Percentiles rank a stretch among this genome's conserved stretches.
Evolutionary conservation across 2,797 vertebrate species (phyloP).

Genomic region (Neomorphus geoffroyi): DNA sequence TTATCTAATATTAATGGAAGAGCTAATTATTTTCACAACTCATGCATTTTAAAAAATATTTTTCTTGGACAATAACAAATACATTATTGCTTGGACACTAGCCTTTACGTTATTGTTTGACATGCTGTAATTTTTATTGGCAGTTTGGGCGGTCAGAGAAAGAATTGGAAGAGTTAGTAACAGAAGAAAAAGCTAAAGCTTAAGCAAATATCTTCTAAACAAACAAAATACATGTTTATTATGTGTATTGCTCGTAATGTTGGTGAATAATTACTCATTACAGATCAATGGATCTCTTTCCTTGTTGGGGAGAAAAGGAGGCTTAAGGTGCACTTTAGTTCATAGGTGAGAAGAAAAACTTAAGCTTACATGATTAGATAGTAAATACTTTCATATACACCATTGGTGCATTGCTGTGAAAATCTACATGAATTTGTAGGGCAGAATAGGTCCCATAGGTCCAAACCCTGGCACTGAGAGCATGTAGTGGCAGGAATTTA

Average conservation of each 20-base stretch:
- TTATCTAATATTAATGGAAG: not conserved
- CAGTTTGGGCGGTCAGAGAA: not conserved
- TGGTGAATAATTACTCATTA: conserved; percentile 1
- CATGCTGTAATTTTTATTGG: not conserved
- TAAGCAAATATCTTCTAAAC: not conserved
- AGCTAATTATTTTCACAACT: conserved; percentile 7
- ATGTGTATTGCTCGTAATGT: not conserved
- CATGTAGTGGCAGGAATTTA: not conserved
- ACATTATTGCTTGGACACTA: not conserved
- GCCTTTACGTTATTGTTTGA: not conserved
- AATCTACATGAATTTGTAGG: not conserved
- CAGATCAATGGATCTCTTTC: conserved; percentile 11
- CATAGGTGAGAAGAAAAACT: not conserved
- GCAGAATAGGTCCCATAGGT: not conserved
- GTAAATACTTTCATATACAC: not conserved
- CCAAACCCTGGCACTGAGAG: not conserved
- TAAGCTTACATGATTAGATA: not conserved
- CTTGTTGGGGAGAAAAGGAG: not conserved
- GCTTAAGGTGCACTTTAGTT: not conserved
- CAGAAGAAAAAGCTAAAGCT: not conserved
- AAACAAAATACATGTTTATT: not conserved
- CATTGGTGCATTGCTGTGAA: not conserved
- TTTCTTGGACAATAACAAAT: not conserved
- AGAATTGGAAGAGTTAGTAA: conserved; percentile 2
- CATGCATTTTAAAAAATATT: not conserved